phyloP scores from a whole-genome alignment of 2,888 invertebrate species.

The Halictus quadricinctus region DNA sequence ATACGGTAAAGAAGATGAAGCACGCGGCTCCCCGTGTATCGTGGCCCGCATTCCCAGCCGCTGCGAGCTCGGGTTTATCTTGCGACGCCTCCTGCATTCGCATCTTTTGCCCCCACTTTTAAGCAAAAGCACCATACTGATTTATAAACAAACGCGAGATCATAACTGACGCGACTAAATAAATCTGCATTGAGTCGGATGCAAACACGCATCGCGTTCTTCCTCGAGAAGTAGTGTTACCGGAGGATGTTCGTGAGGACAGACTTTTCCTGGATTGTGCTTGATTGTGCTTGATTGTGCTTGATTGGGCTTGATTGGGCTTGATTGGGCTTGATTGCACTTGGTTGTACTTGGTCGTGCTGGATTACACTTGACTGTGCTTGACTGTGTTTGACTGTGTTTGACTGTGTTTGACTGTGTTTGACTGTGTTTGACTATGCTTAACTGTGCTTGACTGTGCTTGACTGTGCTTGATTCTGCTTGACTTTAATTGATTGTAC shows the following conservation, averaged over 20 bases:
- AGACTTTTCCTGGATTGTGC: no score
- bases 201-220: not conserved
- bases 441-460: no score
- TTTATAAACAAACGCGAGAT: conserved; percentile 34
- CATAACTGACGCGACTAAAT: not conserved
- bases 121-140: conserved; percentile 29
- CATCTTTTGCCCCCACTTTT: not conserved
- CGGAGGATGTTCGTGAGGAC: not conserved
- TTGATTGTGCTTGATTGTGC: no score
- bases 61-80: conserved; percentile 37
- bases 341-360: no score
- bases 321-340: no score
- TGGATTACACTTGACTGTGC: no score
- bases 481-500: no score
- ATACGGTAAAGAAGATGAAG: conserved; percentile 37
- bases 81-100: conserved; percentile 25
- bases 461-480: no score
- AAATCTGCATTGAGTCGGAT: not conserved
- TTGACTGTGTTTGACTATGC: no score
- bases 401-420: no score
- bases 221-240: not conserved
- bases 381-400: no score
- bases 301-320: no score
- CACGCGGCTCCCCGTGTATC: conserved; percentile 12
- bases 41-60: conserved; percentile 8